Base-by-base conservation (phyloP, 2,888 invertebrate species). In the Hirtodrosophila histrioides region DNA sequence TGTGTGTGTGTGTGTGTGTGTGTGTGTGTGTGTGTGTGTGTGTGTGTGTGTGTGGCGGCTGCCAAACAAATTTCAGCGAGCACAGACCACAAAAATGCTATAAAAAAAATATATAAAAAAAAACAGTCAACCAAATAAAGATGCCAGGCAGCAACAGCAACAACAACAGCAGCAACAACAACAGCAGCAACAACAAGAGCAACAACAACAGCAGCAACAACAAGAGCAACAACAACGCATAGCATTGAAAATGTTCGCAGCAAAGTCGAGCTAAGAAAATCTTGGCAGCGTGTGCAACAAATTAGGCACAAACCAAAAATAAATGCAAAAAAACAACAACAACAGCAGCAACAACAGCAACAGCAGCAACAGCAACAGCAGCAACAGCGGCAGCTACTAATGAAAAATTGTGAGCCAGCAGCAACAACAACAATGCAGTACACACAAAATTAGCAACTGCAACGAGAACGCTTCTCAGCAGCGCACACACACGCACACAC, bases 11-110 rank as follows among this genome's bases (percentile, higher is more conserved):
- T 27, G 27, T 27, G 27, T 27, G 27, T 17, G 17, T 17, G 17
- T 17, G 17, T 17, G 17, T 48, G 37, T 55, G 31, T n/a, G 44
- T 27, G 4, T 27, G 17, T 27, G 4, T 27, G 4, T 27, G 27
- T 27, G 27, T 17, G 17, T 17, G 17, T 17, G 17, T 17, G 17
- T 17, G 27, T 9, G 31, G 50, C 50, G 12, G 39, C 61, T 51
- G 35, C 45, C 50, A 35, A 61, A 61, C 57, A 56, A 40, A 31
- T 31, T 50, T 41, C 39, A 17, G 24, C 37, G 23, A 31, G n/a
- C 66, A 46, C 61, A 65, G 60, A 55, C 78, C 81, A 67, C 75
- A 84, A 80, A 80, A 75, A 84, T 75, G 61, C 80, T 72, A 63
- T 55, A 56, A 53, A 62, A 46, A 68, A 66, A 57, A 31, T 10